Evolutionary conservation across 2,113 vertebrate species (phyloP).

Genomic region (Atlantisia rogersi): DNA sequence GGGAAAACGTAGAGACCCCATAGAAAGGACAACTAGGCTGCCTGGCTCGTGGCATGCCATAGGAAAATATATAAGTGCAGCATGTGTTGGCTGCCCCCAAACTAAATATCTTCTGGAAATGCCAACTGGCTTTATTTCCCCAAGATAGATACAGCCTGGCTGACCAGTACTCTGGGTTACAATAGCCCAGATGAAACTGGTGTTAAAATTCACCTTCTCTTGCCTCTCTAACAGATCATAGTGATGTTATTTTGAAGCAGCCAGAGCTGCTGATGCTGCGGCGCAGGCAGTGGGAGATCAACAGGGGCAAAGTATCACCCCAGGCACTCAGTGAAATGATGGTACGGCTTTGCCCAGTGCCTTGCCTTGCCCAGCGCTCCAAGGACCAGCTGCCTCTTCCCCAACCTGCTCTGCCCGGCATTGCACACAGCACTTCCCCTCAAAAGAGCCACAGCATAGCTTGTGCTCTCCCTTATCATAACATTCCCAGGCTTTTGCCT

Average conservation of each 20-base stretch:
- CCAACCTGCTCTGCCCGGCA: neutral
- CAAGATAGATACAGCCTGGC: neutral
- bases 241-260: neutral
- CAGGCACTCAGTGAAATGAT: neutral
- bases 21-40: neutral
- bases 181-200: neutral
- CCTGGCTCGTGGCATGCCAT: neutral
- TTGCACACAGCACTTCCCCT: neutral
- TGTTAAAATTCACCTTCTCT: neutral
- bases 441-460: neutral
- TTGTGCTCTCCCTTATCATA: neutral
- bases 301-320: fast-evolving
- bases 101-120: neutral
- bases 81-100: neutral
- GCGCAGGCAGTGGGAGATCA: neutral
- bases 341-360: neutral
- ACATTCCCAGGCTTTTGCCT: neutral
- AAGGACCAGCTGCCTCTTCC: neutral
- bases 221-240: neutral
- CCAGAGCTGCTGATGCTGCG: too few relatives aligned
- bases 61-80: neutral
- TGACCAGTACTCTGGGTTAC: neutral
- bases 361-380: neutral
- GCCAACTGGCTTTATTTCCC: neutral
- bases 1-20: neutral